Base-by-base conservation (phyloP, 2,888 invertebrate species). In the Brachycybe producta region DNA sequence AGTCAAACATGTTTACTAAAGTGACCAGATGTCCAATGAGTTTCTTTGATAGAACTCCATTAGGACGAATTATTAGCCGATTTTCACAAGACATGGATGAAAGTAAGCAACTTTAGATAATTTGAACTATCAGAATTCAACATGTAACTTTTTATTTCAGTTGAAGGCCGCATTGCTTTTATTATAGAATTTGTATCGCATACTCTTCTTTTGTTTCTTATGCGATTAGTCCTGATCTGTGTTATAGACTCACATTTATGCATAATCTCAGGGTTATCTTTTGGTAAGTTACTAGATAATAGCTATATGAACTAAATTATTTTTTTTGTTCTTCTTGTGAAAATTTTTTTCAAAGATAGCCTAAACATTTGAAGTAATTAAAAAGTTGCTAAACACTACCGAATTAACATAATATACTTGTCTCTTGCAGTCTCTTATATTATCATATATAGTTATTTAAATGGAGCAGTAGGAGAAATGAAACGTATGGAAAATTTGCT, bases 221-320 rank as follows among this genome's bases (percentile, higher is more conserved):
- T 86, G 49, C 90, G 86, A 23, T 67, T 90, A 59, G 78, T 83
- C 66, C 84, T 91, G 56, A 88, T 92, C 69, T 82, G 84, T 19
- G 24, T 27, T 23, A n/a, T n/a, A n/a, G n/a, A n/a, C n/a, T n/a
- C n/a, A n/a, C n/a, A n/a, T n/a, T n/a, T n/a, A n/a, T n/a, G n/a
- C n/a, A n/a, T n/a, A n/a, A n/a, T n/a, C n/a, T n/a, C n/a, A n/a
- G n/a, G n/a, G n/a, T n/a, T n/a, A n/a, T n/a, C n/a, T n/a, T n/a
- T n/a, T n/a, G n/a, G n/a, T n/a, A n/a, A n/a, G n/a, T n/a, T n/a
- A n/a, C n/a, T n/a, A n/a, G n/a, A n/a, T n/a, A n/a, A n/a, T n/a
- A n/a, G n/a, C n/a, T n/a, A n/a, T n/a, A n/a, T n/a, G n/a, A n/a
- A n/a, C n/a, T n/a, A n/a, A n/a, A n/a, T n/a, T n/a, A n/a, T n/a